A percentile compares a stretch with the other conserved stretches of the same genome.
phyloP scores from a whole-genome alignment of 2,113 vertebrate genomes.

The Heloderma charlesbogerti region DNA sequence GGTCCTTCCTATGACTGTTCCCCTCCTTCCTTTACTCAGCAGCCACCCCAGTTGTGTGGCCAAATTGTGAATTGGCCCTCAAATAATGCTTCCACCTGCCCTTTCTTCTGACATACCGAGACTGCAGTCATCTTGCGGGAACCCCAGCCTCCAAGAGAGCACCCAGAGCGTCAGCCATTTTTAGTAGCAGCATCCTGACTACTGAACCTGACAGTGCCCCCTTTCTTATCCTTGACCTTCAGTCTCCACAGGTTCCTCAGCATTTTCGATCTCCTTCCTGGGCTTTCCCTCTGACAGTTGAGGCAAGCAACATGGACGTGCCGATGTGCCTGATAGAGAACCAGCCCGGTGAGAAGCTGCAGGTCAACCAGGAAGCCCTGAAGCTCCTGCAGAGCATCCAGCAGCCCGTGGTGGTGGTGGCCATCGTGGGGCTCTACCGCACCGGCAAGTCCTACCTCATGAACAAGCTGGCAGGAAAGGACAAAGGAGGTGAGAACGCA shows the following conservation, averaged over 20 bases:
- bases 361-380: conserved; percentile 38
- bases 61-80: background rate
- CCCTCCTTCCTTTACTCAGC: background rate
- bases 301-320: background rate
- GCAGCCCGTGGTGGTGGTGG: conserved; percentile 64
- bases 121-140: background rate
- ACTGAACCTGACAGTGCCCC: too few relatives aligned
- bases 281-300: background rate
- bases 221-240: background rate
- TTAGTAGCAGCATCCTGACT: background rate
- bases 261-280: too few relatives aligned
- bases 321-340: conserved; percentile 64
- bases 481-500: conserved; percentile 39
- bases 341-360: background rate
- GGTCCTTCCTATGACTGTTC: background rate
- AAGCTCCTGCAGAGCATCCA: conserved; percentile 23
- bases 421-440: conserved; percentile 54
- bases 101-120: background rate
- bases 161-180: too few relatives aligned
- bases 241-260: too few relatives aligned
- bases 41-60: background rate
- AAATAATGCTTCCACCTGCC: background rate
- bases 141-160: too few relatives aligned
- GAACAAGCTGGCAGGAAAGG: conserved; percentile 55
- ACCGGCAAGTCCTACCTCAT: conserved; percentile 69